Percentiles rank a stretch among this genome's conserved stretches.
These are phyloP conservation scores for Lasioglossum vierecki DNA, from an alignment of 2,888 invertebrate species.

Conservation along the genomic window DNA sequence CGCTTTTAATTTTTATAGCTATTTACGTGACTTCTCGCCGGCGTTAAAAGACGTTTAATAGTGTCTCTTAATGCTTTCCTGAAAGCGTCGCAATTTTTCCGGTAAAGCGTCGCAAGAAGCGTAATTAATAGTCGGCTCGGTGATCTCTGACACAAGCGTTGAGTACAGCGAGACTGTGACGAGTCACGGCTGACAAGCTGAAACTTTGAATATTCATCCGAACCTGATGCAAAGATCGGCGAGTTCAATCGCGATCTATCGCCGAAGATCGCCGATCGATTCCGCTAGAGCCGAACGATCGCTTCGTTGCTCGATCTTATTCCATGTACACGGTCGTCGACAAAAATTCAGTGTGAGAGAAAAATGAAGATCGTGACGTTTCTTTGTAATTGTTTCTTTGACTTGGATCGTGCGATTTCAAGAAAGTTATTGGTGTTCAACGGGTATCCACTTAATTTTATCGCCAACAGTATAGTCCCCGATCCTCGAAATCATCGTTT, in stretches of 20 bases:
- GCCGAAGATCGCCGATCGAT: constrained; percentile 1
- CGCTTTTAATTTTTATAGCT: background rate
- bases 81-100: constrained; percentile 1
- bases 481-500: constrained; percentile 29
- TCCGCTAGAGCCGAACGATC: background rate
- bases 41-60: background rate
- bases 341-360: background rate
- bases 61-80: constrained; percentile 3
- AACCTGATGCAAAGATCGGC: background rate
- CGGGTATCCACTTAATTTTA: background rate
- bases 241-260: background rate
- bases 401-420: background rate
- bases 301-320: background rate
- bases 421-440: background rate
- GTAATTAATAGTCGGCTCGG: background rate
- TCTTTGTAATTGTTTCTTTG: no score
- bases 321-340: background rate
- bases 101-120: background rate
- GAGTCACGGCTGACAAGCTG: background rate
- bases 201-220: constrained; percentile 10
- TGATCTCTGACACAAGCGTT: background rate
- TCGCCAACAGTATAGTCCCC: background rate
- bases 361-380: no score
- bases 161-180: background rate
- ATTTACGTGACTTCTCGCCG: background rate